These are phyloP conservation scores for Cherax quadricarinatus DNA, from an alignment of 1,140 invertebrate species.

Conservation along the genomic window DNA sequence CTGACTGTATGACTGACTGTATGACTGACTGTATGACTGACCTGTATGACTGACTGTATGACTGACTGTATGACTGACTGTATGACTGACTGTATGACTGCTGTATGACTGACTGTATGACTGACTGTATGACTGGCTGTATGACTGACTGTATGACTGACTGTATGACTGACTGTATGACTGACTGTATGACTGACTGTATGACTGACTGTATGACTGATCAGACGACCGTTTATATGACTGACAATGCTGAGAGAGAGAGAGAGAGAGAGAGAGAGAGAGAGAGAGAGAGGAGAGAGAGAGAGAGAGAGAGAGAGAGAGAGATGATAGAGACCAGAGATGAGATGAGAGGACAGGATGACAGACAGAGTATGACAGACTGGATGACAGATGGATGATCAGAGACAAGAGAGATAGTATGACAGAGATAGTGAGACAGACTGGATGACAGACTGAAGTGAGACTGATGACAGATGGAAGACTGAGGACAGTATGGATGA, in stretches of 20 bases:
- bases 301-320: too few species aligned
- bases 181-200: background rate
- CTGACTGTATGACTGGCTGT: too few species aligned
- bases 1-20: background rate
- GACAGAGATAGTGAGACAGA: background rate
- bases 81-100: background rate
- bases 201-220: too few species aligned
- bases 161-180: background rate
- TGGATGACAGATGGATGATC: background rate
- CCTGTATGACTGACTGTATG: background rate
- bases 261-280: background rate
- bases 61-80: background rate
- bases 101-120: background rate
- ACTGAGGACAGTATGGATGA: too few species aligned
- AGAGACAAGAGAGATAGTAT: background rate
- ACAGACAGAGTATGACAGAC: slow-evolving; percentile 1
- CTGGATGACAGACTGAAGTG: slow-evolving; percentile 1
- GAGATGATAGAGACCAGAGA: too few species aligned
- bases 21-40: background rate
- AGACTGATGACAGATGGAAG: too few species aligned
- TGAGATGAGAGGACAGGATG: background rate
- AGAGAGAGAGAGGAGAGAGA: background rate
- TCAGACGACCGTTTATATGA: background rate
- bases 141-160: background rate
- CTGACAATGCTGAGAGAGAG: background rate